Conservation (phyloP, 2,797 vertebrate species). For the Xenopus petersii region DNA sequence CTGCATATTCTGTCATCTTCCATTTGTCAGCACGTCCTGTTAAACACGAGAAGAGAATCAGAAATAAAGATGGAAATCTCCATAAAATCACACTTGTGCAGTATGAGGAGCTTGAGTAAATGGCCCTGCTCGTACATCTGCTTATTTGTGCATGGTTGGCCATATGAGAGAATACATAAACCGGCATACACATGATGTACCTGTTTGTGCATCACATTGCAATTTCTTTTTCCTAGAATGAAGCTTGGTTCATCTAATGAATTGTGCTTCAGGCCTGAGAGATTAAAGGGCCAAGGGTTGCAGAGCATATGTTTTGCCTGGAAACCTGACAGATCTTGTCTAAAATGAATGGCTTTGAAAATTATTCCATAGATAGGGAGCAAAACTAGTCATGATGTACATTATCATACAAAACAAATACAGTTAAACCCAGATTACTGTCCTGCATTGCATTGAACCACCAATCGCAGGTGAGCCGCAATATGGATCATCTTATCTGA, state of each 20-base stretch:
- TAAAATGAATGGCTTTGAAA: neutral
- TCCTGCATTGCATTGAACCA: no score
- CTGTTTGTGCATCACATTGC: conserved; percentile 1
- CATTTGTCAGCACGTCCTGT: conserved; percentile 30
- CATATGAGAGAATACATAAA: conserved; percentile 30
- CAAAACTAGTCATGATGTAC: neutral
- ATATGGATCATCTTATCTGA: neutral
- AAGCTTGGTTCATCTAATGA: neutral
- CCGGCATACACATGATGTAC: conserved; percentile 12
- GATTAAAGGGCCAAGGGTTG: neutral
- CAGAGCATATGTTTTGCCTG: neutral
- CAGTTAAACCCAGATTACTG: no score
- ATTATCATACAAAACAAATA: no score
- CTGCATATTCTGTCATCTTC: conserved; percentile 22
- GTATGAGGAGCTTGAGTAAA: conserved; percentile 38
- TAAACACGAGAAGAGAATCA: conserved; percentile 33
- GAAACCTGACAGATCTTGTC: neutral
- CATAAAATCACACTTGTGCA: conserved; percentile 34
- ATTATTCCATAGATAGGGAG: neutral
- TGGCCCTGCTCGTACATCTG: conserved; percentile 40
- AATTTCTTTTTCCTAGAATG: conserved; percentile 1
- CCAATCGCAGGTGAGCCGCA: no score
- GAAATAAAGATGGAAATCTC: conserved; percentile 40
- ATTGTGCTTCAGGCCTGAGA: neutral
- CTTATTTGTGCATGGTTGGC: conserved; percentile 37